A percentile compares a stretch with the other conserved stretches of the same genome.
Conservation (phyloP, 2,113 vertebrate genomes). For the Coptodon rendalli region DNA sequence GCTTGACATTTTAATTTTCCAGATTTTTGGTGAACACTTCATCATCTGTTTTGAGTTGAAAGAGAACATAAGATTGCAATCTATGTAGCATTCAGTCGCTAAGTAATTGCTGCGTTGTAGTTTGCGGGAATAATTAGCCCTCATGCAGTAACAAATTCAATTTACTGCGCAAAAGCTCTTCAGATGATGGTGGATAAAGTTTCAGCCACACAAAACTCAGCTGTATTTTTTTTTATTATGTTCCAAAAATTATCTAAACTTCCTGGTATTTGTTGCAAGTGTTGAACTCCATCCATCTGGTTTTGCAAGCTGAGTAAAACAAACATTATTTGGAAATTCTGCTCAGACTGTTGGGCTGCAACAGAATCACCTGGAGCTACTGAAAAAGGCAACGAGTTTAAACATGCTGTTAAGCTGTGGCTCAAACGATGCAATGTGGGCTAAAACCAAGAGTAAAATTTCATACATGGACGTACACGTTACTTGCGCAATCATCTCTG, state of each 20-base stretch:
- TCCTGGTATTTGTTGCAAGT: not conserved
- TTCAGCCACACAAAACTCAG: not conserved
- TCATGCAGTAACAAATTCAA: not conserved
- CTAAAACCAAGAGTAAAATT: not conserved
- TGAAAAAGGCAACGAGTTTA: not conserved
- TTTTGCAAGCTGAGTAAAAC: not conserved
- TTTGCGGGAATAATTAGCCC: not conserved
- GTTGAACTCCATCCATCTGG: slow-evolving; percentile 1
- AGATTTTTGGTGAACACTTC: not conserved
- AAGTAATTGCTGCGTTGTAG: not conserved
- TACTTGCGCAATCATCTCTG: not conserved
- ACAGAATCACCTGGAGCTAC: not conserved
- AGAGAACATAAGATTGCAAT: not conserved
- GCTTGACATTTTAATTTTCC: not conserved
- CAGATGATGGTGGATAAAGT: not conserved
- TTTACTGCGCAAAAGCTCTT: not conserved
- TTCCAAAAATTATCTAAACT: not conserved
- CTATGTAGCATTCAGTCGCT: not conserved
- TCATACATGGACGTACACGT: not conserved
- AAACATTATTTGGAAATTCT: slow-evolving; percentile 11
- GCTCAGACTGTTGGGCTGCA: not conserved
- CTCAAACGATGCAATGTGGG: not conserved
- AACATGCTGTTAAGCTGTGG: not conserved
- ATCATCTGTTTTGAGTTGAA: not conserved
- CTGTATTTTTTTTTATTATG: not conserved